These are phyloP conservation scores for Gallinago stenura DNA, from an alignment of 2,797 vertebrate species.

Conservation along the genomic window DNA sequence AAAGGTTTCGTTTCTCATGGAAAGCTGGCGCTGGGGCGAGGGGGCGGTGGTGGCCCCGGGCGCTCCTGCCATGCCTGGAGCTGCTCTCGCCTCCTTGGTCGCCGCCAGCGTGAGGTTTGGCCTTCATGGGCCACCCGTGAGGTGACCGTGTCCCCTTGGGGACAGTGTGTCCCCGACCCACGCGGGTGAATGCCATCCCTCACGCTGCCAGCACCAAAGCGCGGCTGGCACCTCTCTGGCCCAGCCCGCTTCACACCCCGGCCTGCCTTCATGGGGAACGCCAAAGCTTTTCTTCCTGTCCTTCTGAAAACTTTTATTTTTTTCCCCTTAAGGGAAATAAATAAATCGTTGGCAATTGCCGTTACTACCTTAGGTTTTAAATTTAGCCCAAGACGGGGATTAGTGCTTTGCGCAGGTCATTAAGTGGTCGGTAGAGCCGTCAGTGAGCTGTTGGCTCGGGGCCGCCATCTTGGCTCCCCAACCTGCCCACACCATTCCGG, in stretches of 20 bases:
- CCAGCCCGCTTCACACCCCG: neutral
- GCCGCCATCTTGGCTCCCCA: neutral
- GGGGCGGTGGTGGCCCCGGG: neutral
- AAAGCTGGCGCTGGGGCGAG: neutral
- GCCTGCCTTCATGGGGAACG: neutral
- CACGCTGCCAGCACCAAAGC: rapidly evolving
- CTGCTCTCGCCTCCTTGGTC: neutral
- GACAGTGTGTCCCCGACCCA: neutral
- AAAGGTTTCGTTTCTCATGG: conserved; percentile 41
- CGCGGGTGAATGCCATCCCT: rapidly evolving
- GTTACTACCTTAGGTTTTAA: neutral
- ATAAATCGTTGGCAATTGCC: neutral
- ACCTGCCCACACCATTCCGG: neutral
- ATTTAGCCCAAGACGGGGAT: neutral
- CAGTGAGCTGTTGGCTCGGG: conserved; percentile 19
- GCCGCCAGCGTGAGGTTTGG: rapidly evolving
- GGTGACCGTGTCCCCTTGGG: neutral
- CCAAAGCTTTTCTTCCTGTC: conserved; percentile 52
- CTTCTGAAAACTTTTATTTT: neutral
- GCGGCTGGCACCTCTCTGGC: rapidly evolving
- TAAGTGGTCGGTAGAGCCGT: conserved; percentile 5
- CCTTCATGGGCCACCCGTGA: rapidly evolving
- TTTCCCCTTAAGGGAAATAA: conserved; percentile 26
- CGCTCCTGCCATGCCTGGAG: neutral
- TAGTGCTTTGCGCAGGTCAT: neutral